phyloP scores from a whole-genome alignment of 2,888 invertebrate genomes.

The Leptothorax acervorum region DNA sequence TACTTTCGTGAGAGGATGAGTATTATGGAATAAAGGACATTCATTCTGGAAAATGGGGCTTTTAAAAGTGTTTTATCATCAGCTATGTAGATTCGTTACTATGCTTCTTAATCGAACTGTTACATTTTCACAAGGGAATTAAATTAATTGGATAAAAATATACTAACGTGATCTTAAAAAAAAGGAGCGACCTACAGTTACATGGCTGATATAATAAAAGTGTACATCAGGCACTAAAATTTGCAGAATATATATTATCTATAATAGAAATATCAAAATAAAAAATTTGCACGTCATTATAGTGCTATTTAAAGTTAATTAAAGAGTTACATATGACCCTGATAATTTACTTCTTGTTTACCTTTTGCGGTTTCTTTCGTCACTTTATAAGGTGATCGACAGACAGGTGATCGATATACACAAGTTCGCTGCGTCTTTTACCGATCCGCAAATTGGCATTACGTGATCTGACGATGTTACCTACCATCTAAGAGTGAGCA shows the following conservation, averaged over 20 bases:
- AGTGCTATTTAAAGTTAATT: neutral
- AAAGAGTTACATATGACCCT: neutral
- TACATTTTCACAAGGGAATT: neutral
- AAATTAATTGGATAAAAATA: neutral
- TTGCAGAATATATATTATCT: neutral
- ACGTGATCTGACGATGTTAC: constrained; percentile 2
- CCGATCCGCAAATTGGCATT: constrained; percentile 17
- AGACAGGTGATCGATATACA: constrained; percentile 10
- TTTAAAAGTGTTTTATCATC: neutral
- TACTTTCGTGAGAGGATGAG: constrained; percentile 41
- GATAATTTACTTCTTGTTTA: neutral
- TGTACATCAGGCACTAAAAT: neutral
- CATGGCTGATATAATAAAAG: neutral
- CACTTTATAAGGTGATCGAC: neutral
- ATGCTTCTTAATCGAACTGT: neutral
- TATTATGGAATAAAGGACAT: constrained; percentile 20
- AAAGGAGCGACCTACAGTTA: neutral
- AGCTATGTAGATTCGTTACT: neutral
- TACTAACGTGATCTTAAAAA: neutral
- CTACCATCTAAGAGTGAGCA: neutral
- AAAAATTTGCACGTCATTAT: neutral
- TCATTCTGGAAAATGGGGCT: neutral
- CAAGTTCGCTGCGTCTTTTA: neutral
- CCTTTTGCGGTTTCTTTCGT: neutral
- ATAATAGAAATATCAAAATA: neutral